These are phyloP conservation scores for Orius laevigatus DNA, from an alignment of 1,140 invertebrate species.

Conservation along the genomic window DNA sequence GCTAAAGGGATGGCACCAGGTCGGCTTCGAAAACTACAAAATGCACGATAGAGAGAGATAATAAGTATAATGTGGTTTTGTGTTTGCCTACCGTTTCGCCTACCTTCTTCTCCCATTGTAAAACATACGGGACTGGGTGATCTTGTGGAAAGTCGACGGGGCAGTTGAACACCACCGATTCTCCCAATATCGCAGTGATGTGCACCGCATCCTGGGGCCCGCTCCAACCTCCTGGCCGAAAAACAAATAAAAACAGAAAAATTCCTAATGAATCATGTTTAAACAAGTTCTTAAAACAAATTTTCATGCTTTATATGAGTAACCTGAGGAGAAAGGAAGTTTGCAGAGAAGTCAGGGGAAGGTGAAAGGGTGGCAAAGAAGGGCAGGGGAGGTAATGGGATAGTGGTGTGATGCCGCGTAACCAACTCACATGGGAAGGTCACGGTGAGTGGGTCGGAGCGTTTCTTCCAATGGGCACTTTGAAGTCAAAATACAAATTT, in stretches of 20 bases:
- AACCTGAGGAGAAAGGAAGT: background rate
- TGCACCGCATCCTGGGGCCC: slow-evolving; percentile 77
- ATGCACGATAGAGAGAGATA: slow-evolving; percentile 19
- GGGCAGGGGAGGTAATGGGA: no score
- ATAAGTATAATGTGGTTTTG: slow-evolving; percentile 14
- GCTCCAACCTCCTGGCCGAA: slow-evolving; percentile 26
- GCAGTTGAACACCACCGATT: slow-evolving; percentile 91
- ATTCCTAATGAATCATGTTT: background rate
- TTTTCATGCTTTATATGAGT: no score
- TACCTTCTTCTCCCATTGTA: slow-evolving; percentile 97
- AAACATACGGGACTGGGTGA: slow-evolving; percentile 86
- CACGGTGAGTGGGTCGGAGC: no score
- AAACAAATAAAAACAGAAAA: slow-evolving; percentile 4
- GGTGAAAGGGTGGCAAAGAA: background rate
- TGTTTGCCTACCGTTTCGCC: slow-evolving; percentile 62
- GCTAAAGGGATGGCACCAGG: slow-evolving; percentile 2
- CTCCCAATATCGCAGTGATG: slow-evolving; percentile 86
- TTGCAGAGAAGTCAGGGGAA: background rate
- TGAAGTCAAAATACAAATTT: no score
- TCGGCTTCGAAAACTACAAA: slow-evolving; percentile 10
- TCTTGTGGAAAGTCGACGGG: slow-evolving; percentile 88
- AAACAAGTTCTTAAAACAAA: no score
- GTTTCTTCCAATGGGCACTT: no score
- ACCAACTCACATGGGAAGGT: background rate
- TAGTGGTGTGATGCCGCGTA: background rate